Percentiles rank a stretch among this genome's conserved stretches.
These are phyloP conservation scores for Botrylloides violaceus DNA, from an alignment of 23 tunicate species.

Conservation along the genomic window DNA sequence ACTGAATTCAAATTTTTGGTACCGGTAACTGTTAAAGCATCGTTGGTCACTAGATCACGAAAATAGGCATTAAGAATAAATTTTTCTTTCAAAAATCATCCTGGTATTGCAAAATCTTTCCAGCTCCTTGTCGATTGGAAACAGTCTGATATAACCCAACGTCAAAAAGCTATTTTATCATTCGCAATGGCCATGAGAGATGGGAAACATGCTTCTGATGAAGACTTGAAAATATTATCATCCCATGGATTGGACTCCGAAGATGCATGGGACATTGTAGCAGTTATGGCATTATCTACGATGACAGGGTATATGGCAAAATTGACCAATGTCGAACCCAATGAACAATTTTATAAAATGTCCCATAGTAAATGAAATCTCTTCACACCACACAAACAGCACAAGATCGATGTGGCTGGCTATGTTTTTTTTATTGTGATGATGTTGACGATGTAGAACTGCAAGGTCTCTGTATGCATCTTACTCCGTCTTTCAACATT, in stretches of 20 bases:
- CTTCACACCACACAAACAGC: not conserved
- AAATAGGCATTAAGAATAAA: not conserved
- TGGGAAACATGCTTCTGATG: constrained; percentile 19
- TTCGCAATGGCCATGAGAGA: constrained; percentile 24
- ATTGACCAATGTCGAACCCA: constrained; percentile 44
- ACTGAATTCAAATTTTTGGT: too few species aligned
- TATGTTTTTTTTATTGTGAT: not conserved
- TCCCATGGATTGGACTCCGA: constrained; percentile 43
- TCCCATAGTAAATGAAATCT: not conserved
- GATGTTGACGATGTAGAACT: constrained; percentile 14
- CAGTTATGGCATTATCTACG: constrained; percentile 31
- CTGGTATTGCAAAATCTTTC: not conserved
- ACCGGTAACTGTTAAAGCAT: too few species aligned
- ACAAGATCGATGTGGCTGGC: not conserved
- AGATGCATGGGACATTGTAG: constrained; percentile 67
- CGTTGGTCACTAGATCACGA: too few species aligned
- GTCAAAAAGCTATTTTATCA: constrained; percentile 40
- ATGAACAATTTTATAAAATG: constrained; percentile 42
- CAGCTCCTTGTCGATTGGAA: constrained; percentile 17
- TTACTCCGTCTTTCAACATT: constrained; percentile 28
- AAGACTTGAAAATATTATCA: constrained; percentile 30
- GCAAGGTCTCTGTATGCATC: constrained; percentile 19
- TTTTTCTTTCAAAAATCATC: not conserved
- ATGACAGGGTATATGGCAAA: constrained; percentile 36
- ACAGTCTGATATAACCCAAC: constrained; percentile 18